A percentile compares a stretch with the other conserved stretches of the same genome.
These are phyloP conservation scores for Ceratotherium simum DNA, from an alignment of 2,113 vertebrate species.

Conservation along the genomic window DNA sequence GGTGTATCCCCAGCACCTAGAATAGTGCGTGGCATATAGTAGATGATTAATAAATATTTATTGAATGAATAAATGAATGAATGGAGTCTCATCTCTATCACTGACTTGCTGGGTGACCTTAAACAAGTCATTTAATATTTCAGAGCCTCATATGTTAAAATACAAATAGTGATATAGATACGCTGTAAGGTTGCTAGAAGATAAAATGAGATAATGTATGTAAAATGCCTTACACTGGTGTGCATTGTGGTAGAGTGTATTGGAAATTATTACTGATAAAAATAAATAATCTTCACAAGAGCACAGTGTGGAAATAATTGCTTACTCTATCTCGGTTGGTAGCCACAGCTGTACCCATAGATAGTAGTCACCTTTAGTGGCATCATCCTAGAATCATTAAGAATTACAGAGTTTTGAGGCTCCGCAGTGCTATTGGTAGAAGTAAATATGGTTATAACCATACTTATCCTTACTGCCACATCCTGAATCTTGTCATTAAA, in stretches of 20 bases:
- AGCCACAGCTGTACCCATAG: not conserved
- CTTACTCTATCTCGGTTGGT: not conserved
- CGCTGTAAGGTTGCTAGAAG: not conserved
- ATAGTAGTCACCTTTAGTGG: not conserved
- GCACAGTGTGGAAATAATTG: not conserved
- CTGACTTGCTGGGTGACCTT: slow-evolving; percentile 17
- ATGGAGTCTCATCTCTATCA: not conserved
- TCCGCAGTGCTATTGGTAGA: not conserved
- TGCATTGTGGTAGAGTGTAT: not conserved
- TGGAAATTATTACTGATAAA: slow-evolving; percentile 50
- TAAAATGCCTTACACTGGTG: not conserved
- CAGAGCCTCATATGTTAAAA: slow-evolving; percentile 11
- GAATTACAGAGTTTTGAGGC: not conserved
- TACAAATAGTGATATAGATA: not conserved
- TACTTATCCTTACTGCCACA: slow-evolving; percentile 2
- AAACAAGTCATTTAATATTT: slow-evolving; percentile 55
- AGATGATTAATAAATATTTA: slow-evolving; percentile 44
- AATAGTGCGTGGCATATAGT: not conserved
- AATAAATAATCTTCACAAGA: not conserved
- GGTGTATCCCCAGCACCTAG: not conserved
- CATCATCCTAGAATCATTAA: slow-evolving; percentile 3
- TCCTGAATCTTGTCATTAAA: slow-evolving; percentile 1
- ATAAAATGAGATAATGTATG: not conserved
- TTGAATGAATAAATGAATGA: slow-evolving; percentile 25
- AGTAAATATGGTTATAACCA: no score